Evolutionary conservation across 2,888 invertebrate species (phyloP), one percentile per base, ranked within the genome.

Genomic region (Papilio protenor): DNA sequence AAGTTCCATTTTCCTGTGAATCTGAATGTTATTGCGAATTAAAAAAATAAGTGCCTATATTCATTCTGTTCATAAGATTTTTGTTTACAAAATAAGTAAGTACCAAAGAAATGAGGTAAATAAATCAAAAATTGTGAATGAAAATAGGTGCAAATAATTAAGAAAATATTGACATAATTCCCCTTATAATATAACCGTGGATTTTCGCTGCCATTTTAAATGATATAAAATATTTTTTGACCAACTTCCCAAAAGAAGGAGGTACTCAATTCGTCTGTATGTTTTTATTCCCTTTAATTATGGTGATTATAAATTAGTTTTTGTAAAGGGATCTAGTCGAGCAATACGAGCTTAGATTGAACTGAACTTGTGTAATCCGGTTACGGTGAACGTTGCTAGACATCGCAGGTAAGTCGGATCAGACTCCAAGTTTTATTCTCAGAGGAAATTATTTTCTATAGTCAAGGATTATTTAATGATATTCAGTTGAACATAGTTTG

Each of bases 371-470:
- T 16, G 40, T 40, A 66, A 66, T 66, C 66, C 66, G 66, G 66
- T 66, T 66, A 66, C n/a, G 40, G n/a, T 40, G 66, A 66, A 66
- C 66, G 66, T 66, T 40, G 40, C 66, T 40, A 66, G 57, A 61
- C 45, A 27, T 64, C 61, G 49, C 21, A 21, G 47, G 16, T 49
- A 64, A 4, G 64, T 64, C 61, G 61, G 74, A 74, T 74, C 61
- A 74, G 47, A 27, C n/a, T 49, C 11, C 49, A 74, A 74, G 49
- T 74, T 59, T 74, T 74, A 74, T 61, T 64, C 74, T 49, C 27
- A 47, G 18, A 74, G 61, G 64, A 49, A 74, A 74, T 74, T n/a
- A 73, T 73, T 2, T 73, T 11, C 45, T 23, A 18, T 59, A 73
- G 47, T 21, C n/a, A 16, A 73, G 10, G 16, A 40, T 18, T 64